Evolutionary conservation across 2,888 invertebrate genomes (phyloP), one percentile per base, ranked within the genome.

Genomic region (Loripinus fragilis): DNA sequence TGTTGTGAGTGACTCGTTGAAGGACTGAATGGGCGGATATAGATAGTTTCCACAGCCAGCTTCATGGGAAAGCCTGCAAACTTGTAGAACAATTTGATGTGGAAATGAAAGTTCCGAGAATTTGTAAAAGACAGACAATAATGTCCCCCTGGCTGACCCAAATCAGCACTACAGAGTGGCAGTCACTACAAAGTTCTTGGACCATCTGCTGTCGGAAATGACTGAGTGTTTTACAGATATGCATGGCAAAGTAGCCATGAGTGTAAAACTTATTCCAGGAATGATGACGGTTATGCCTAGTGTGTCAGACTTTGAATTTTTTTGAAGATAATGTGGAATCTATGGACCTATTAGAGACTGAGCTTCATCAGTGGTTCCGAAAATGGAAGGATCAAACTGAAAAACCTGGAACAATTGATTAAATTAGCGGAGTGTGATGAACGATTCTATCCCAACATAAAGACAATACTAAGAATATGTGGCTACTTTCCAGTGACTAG

Each of bases 351-450:
- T 25, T 25, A 52, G 52, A 52, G 7, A 52, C 52, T 52, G 52
- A 52, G 25, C 3, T 52, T 28, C 52, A 52, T n/a, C 52, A 52
- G 25, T 52, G 52, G 25, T 45, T 12, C n/a, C 8, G 2, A 52
- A 2, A 28, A 3, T 28, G 52, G 2, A 28, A 25, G 25, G 15
- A 15, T 20, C 3, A 52, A 52, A n/a, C n/a, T n/a, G n/a, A n/a
- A n/a, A n/a, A n/a, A 25, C 52, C 25, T 28, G 25, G 12, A 52
- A 25, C 52, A 23, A 52, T 25, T 28, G 52, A 52, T 5, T 23
- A 23, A n/a, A 52, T 28, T 52, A 52, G 52, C 25, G 1, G 25
- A 52, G 52, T 52, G 52, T 52, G 52, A 52, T 52, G 25, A 52
- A 28, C 2, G 25, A n/a, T 10, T 52, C n/a, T 52, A 52, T 28